These are phyloP conservation scores for Liolophura sinensis DNA, from an alignment of 1,140 invertebrate species.

Conservation along the genomic window DNA sequence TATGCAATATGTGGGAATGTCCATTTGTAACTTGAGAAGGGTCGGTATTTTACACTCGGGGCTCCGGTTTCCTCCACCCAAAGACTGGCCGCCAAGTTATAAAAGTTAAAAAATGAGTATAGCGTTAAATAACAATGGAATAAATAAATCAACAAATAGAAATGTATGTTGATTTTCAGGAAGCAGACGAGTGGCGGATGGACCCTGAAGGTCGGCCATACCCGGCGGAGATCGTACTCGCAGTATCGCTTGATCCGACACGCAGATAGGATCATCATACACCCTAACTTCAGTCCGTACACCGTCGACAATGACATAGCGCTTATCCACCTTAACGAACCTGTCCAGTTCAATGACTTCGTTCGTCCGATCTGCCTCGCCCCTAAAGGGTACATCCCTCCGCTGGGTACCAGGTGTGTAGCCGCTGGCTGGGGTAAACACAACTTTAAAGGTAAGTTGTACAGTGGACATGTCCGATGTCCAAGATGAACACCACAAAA, in stretches of 20 bases:
- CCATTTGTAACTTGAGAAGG: no score
- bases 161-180: no score
- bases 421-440: slow-evolving; percentile 38
- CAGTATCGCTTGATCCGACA: slow-evolving; percentile 26
- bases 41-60: no score
- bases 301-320: slow-evolving; percentile 93
- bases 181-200: slow-evolving; percentile 6
- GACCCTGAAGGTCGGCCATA: slow-evolving; percentile 26
- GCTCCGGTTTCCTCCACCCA: no score
- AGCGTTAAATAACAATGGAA: no score
- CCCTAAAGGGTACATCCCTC: slow-evolving; percentile 9
- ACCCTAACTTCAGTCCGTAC: slow-evolving; percentile 22
- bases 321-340: slow-evolving; percentile 83
- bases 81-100: no score
- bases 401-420: slow-evolving; percentile 31
- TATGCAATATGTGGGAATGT: no score
- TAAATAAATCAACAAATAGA: no score
- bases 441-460: slow-evolving; percentile 13
- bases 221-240: slow-evolving; percentile 30
- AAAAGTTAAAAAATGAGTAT: no score
- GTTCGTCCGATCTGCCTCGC: slow-evolving; percentile 77
- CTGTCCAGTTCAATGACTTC: slow-evolving; percentile 86
- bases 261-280: slow-evolving; percentile 20
- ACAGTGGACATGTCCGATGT: no score
- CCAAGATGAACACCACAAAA: no score